Evolutionary conservation across 2,113 vertebrate genomes (phyloP).

Genomic region (Propithecus coquereli): DNA sequence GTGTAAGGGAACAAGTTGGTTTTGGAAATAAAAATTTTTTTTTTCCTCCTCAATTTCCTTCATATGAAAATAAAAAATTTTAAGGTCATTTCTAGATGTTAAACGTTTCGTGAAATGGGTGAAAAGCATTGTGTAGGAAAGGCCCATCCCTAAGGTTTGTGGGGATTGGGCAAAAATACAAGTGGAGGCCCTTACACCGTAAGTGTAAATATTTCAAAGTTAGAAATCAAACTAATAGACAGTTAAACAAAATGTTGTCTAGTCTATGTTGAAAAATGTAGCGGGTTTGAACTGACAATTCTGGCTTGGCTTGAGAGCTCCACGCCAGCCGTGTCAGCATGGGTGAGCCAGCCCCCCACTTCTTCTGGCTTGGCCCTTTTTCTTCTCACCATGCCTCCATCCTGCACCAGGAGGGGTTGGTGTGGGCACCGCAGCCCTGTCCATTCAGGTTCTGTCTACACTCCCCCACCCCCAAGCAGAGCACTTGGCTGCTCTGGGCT

Average conservation of each 20-base stretch:
- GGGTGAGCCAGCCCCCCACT: background rate
- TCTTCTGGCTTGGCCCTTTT: background rate
- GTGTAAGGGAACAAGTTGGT: background rate
- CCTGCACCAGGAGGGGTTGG: background rate
- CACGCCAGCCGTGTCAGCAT: background rate
- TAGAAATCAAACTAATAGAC: background rate
- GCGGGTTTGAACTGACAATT: background rate
- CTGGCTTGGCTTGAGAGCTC: background rate
- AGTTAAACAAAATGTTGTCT: background rate
- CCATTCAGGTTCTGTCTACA: background rate
- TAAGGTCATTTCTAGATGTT: background rate
- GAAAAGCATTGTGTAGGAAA: background rate
- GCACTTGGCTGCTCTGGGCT: rapidly evolving
- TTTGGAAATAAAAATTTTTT: background rate
- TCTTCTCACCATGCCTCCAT: background rate
- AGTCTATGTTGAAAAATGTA: background rate
- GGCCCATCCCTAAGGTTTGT: background rate
- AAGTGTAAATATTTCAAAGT: background rate
- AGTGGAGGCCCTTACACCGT: background rate
- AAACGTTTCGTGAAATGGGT: background rate
- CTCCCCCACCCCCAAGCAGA: rapidly evolving
- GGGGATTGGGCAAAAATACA: background rate
- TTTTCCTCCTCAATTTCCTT: no score
- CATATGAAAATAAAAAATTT: background rate
- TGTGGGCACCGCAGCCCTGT: background rate